phyloP scores from a whole-genome alignment of 2,888 invertebrate genomes.

The Tetanocera ferruginea region DNA sequence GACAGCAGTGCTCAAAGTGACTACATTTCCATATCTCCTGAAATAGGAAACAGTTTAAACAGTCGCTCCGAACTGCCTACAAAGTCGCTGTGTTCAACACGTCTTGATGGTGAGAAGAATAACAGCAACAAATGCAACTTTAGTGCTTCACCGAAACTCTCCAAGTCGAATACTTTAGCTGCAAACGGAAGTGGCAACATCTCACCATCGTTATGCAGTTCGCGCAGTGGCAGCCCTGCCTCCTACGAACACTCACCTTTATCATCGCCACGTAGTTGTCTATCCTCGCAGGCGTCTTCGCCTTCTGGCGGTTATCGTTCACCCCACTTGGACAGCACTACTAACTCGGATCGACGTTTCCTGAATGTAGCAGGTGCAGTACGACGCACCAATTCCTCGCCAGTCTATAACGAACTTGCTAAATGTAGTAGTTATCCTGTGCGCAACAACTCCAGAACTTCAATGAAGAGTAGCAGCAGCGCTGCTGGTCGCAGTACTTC shows the following conservation, averaged over 20 bases:
- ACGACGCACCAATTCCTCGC: constrained; percentile 55
- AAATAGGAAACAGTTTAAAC: neutral
- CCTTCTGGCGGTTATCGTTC: constrained; percentile 50
- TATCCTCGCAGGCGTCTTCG: constrained; percentile 35
- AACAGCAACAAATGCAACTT: constrained; percentile 53
- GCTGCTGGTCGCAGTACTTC: constrained; percentile 59
- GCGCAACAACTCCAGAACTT: constrained; percentile 41
- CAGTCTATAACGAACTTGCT: constrained; percentile 57
- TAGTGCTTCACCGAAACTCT: constrained; percentile 57
- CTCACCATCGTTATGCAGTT: neutral
- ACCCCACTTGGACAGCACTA: constrained; percentile 60
- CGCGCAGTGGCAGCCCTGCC: constrained; percentile 31
- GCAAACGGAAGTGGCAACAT: constrained; percentile 20
- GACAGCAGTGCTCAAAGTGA: neutral
- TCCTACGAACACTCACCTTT: constrained; percentile 52
- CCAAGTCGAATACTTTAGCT: constrained; percentile 37
- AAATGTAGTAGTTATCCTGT: constrained; percentile 35
- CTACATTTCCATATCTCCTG: neutral
- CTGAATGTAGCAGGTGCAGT: constrained; percentile 39
- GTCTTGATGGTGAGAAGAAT: constrained; percentile 55
- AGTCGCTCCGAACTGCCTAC: neutral
- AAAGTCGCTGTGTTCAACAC: constrained; percentile 60
- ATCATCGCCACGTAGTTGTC: constrained; percentile 58
- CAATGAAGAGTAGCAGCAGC: constrained; percentile 16
- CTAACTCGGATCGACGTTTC: constrained; percentile 57